Conservation (phyloP, 2,888 invertebrate species). For the Nasonia oneida region DNA sequence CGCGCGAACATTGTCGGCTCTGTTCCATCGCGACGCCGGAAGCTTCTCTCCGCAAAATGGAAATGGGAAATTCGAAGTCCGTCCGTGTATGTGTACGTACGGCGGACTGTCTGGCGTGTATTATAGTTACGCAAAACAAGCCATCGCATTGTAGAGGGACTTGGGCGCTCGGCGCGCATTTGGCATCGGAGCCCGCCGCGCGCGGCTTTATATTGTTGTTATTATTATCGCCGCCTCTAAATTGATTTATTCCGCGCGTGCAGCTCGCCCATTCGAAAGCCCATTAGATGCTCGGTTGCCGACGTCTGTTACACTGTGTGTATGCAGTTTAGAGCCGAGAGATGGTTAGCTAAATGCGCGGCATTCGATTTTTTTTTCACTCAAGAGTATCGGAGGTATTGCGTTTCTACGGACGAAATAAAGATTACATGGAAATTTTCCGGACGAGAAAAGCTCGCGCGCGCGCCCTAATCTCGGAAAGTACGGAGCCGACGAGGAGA, state of each 20-base stretch:
- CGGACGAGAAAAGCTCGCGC: neutral
- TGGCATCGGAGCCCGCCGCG: neutral
- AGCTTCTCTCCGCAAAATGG: neutral
- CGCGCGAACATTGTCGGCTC: slow-evolving; percentile 7
- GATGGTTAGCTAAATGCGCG: neutral
- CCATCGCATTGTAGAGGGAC: neutral
- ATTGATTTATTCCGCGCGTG: slow-evolving; percentile 45
- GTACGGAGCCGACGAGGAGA: neutral
- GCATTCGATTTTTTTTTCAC: too few relatives aligned
- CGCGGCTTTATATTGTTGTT: slow-evolving; percentile 17
- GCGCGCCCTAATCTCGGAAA: slow-evolving; percentile 9
- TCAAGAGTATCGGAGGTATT: too few relatives aligned
- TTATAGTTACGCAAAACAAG: slow-evolving; percentile 12
- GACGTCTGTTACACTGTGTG: neutral
- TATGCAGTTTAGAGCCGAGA: neutral
- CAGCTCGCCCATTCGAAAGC: slow-evolving; percentile 22
- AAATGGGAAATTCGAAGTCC: neutral
- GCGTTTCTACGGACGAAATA: neutral
- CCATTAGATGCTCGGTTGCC: slow-evolving; percentile 42
- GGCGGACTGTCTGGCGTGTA: neutral
- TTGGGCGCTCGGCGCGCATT: neutral
- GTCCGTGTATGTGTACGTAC: neutral
- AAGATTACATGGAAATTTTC: neutral
- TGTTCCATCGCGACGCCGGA: slow-evolving; percentile 21
- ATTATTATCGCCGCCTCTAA: slow-evolving; percentile 35